A percentile compares a stretch with the other conserved stretches of the same genome.
Evolutionary conservation across 2,113 vertebrate genomes (phyloP).

Genomic region (Phalacrocorax pelagicus): DNA sequence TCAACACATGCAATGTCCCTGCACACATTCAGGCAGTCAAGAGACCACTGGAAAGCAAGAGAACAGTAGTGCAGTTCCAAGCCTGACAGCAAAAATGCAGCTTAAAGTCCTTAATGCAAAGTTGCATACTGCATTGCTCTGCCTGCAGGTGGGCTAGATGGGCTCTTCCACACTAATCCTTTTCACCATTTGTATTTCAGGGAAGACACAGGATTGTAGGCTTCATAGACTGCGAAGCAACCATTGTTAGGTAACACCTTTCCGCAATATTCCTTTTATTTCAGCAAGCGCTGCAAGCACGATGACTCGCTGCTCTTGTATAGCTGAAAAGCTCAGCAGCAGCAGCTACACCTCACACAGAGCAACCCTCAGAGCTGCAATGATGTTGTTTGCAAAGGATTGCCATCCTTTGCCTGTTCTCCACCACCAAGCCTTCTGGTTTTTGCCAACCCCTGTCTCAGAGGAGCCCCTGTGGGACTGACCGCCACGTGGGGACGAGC

Average conservation of each 20-base stretch:
- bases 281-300: neutral
- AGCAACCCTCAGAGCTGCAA: accelerated
- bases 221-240: neutral
- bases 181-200: neutral
- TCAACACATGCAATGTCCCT: neutral
- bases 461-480: neutral
- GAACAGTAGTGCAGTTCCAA: neutral
- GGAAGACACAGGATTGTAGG: neutral
- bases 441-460: neutral
- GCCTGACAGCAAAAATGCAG: neutral
- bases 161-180: neutral
- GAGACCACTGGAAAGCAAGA: neutral
- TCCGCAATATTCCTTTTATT: neutral
- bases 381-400: neutral
- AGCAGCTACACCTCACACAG: neutral
- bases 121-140: neutral
- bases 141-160: neutral
- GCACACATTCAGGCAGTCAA: accelerated
- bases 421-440: neutral
- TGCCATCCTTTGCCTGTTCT: neutral
- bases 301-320: accelerated
- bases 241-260: neutral
- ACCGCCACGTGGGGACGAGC: accelerated
- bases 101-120: neutral
- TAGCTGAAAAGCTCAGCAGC: neutral